Base-by-base conservation (phyloP, 2,113 vertebrate species). In the Xiphophorus maculatus region DNA sequence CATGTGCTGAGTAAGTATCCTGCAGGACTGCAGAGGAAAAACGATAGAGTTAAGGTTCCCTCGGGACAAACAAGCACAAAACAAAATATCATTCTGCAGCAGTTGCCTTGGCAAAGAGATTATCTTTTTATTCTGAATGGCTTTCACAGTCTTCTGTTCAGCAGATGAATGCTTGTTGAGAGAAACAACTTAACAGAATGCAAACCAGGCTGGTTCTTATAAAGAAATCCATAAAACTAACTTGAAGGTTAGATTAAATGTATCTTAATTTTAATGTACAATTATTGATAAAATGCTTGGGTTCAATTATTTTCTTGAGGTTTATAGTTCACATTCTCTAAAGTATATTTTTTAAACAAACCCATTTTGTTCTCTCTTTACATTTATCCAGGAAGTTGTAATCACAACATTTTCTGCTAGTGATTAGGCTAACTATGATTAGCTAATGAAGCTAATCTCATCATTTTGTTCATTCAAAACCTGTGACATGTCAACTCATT, bases 1-100 rank as follows among this genome's bases (percentile, higher is more conserved):
- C 81, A 74, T 61, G 44, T 48, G 11, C 6, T 80, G 35, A 71
- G 51, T 66, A 79, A n/a, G 60, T 78, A 63, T 10, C 33, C 67
- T 15, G 17, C 63, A 68, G 19, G 76, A 51, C 37, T 29, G 22
- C 6, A 64, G 40, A 67, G 61, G 66, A 60, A 28, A 19, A 71
- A 64, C 29, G 40, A 12, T 19, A 30, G 37, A 13, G 37, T n/a
- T 22, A 28, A 60, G 25, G 13, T 63, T 81, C 68, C 81, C 69
- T 37, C 27, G 54, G 71, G 65, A 40, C 22, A 0, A 1, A 19
- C 10, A 13, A n/a, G 17, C 54, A 65, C 37, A 19, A 63, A 61
- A 30, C 30, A 61, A 25, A 67, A 65, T 27, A 71, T 84, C 17
- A 32, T 28, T 75, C 65, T 79, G 5, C 0, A 61, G 66, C 44